phyloP scores from a whole-genome alignment of 1,140 invertebrate species.

The Hesperophylax magnus region DNA sequence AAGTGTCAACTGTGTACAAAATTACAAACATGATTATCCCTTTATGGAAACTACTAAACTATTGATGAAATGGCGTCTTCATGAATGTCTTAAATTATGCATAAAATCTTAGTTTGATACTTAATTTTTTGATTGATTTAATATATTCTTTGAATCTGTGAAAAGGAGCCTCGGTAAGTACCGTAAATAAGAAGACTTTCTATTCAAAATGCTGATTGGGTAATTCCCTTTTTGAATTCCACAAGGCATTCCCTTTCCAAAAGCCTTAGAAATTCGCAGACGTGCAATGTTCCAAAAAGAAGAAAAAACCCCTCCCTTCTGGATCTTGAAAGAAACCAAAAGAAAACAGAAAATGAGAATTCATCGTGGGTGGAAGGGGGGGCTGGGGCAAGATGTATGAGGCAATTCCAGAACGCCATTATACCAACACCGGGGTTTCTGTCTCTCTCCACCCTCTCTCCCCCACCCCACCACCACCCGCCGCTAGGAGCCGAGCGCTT shows the following conservation, averaged over 20 bases:
- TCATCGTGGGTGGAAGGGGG: constrained; percentile 63
- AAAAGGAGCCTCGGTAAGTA: neutral
- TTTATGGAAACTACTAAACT: no score
- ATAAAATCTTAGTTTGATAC: no score
- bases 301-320: constrained; percentile 16
- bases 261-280: constrained; percentile 4
- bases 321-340: constrained; percentile 60
- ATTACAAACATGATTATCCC: no score
- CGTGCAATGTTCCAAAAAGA: constrained; percentile 24
- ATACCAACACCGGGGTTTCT: constrained; percentile 71
- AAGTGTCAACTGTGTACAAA: no score
- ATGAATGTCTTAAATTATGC: no score
- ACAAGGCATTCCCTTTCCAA: neutral
- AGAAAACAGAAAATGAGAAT: constrained; percentile 71
- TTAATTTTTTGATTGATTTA: no score
- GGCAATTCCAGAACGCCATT: constrained; percentile 72
- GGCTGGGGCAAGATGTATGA: constrained; percentile 69
- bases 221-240: constrained; percentile 27
- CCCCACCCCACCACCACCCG: no score
- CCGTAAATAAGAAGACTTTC: neutral
- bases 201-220: constrained; percentile 9
- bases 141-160: no score
- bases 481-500: constrained; percentile 17
- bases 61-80: no score
- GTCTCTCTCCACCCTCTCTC: constrained; percentile 62